Evolutionary conservation across 2,113 vertebrate species (phyloP).

Genomic region (Garra rufa): DNA sequence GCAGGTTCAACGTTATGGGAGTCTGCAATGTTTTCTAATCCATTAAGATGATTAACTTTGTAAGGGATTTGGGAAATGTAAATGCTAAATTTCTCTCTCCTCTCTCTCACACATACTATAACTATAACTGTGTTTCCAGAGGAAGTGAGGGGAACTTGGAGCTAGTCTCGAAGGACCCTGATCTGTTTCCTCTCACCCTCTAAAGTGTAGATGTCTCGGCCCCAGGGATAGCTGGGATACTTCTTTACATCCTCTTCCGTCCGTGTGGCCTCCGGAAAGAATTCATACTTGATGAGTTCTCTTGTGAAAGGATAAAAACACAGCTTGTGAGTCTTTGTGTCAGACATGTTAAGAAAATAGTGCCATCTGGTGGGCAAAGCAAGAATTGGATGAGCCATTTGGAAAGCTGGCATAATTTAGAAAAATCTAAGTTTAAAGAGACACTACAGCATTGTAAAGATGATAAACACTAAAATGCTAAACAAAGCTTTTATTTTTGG

Average conservation of each 20-base stretch:
- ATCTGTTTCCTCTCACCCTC: constrained; percentile 82
- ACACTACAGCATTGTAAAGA: not conserved
- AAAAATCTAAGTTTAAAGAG: not conserved
- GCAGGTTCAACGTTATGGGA: not conserved
- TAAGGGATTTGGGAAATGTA: not conserved
- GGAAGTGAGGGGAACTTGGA: constrained; percentile 20
- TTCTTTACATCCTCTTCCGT: constrained; percentile 93
- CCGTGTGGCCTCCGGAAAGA: constrained; percentile 95
- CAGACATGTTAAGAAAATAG: not conserved
- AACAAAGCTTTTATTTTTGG: not conserved
- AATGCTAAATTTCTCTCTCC: constrained; percentile 4
- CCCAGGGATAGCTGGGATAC: constrained; percentile 93
- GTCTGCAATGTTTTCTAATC: not conserved
- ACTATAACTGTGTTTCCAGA: constrained; percentile 30
- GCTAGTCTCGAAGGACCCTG: constrained; percentile 9
- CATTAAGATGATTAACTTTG: not conserved
- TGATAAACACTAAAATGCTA: not conserved
- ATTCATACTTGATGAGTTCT: constrained; percentile 98
- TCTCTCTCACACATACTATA: not conserved
- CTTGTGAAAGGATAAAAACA: constrained; percentile 59
- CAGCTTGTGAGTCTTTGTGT: constrained; percentile 16
- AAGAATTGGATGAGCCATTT: not conserved
- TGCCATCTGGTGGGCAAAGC: constrained; percentile 47
- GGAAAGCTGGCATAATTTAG: not conserved
- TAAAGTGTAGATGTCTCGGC: constrained; percentile 94